These are phyloP conservation scores for Acanthurus tractus DNA, from an alignment of 2,797 vertebrate species.

Conservation along the genomic window DNA sequence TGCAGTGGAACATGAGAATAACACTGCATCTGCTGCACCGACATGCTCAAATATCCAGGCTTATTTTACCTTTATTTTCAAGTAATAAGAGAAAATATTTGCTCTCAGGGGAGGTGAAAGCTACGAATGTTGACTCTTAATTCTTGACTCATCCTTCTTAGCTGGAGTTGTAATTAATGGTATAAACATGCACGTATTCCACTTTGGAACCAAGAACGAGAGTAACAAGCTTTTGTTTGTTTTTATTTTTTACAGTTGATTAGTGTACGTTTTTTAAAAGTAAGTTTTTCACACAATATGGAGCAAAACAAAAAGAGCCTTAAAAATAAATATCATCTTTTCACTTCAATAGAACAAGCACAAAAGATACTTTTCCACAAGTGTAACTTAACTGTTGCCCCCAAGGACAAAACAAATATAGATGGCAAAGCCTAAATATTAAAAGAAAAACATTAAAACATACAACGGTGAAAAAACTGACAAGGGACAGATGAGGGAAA, in stretches of 20 bases:
- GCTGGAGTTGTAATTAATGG: neutral
- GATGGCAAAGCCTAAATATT: conserved; percentile 3
- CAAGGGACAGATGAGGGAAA: neutral
- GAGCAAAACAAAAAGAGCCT: conserved; percentile 5
- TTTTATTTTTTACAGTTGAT: neutral
- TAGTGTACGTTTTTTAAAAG: neutral
- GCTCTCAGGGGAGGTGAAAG: neutral
- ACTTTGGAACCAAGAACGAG: neutral
- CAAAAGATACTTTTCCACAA: neutral
- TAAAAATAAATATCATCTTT: conserved; percentile 9
- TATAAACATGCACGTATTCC: neutral
- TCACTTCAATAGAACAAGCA: neutral
- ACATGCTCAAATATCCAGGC: neutral
- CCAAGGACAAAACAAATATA: conserved; percentile 20
- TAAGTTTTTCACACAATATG: neutral
- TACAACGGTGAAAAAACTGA: neutral
- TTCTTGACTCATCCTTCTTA: conserved; percentile 1
- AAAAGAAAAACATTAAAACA: conserved; percentile 5
- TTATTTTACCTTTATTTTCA: neutral
- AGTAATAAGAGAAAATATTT: neutral
- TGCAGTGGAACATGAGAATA: conserved; percentile 30
- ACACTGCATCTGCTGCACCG: conserved; percentile 4
- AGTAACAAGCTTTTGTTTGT: neutral
- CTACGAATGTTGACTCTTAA: neutral
- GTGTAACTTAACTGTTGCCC: conserved; percentile 7